Conservation (phyloP, 92 coral and sea anemone genomes). For the Muricea muricata region DNA sequence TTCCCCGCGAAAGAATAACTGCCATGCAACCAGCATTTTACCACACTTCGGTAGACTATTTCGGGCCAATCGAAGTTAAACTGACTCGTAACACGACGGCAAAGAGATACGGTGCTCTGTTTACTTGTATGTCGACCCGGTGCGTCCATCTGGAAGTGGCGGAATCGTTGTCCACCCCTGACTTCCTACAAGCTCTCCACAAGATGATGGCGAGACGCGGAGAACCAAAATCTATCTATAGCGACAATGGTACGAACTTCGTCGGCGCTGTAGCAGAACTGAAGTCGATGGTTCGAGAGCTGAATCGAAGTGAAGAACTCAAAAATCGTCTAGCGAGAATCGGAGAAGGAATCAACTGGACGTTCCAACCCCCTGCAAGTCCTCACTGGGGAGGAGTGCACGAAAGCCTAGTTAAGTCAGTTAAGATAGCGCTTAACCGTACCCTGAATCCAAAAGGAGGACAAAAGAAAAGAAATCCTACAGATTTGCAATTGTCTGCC, state of each 20-base stretch:
- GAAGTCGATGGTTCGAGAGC: constrained; percentile 11
- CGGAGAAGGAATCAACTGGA: constrained; percentile 36
- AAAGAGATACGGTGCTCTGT: constrained; percentile 26
- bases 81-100: constrained; percentile 27
- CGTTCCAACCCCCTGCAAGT: constrained; percentile 36
- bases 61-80: background rate
- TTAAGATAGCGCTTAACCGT: constrained; percentile 26
- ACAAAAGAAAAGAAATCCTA: constrained; percentile 4
- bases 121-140: constrained; percentile 27
- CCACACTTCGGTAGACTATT: constrained; percentile 25
- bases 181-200: constrained; percentile 26
- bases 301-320: background rate
- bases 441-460: background rate
- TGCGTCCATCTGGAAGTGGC: constrained; percentile 25
- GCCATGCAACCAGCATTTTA: constrained; percentile 28
- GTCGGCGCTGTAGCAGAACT: constrained; percentile 10
- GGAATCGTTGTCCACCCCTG: constrained; percentile 1
- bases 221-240: constrained; percentile 11
- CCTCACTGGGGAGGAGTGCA: constrained; percentile 42
- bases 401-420: constrained; percentile 28
- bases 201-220: constrained; percentile 40
- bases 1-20: constrained; percentile 18
- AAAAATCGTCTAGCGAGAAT: constrained; percentile 11
- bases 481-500: constrained; percentile 30
- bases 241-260: constrained; percentile 37